Evolutionary conservation across 1,140 invertebrate genomes (phyloP).

Genomic region (Kradibia gibbosae): DNA sequence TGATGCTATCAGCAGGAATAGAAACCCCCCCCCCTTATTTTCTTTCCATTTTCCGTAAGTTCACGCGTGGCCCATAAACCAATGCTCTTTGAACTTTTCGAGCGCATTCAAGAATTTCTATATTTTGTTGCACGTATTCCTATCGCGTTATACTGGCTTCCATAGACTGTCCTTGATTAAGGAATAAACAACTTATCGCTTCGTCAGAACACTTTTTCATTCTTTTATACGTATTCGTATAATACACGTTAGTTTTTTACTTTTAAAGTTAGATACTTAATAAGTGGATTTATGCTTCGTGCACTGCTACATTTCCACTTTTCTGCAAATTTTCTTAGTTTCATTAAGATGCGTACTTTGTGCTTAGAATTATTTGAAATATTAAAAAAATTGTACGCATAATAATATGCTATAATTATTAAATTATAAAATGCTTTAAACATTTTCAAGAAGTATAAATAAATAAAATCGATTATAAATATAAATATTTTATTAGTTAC

Average conservation of each 20-base stretch:
- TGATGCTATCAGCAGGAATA: constrained; percentile 27
- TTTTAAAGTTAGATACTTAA: background rate
- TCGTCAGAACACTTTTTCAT: background rate
- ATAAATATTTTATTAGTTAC: too few species aligned
- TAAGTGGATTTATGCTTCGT: background rate
- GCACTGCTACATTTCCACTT: background rate
- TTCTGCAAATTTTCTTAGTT: background rate
- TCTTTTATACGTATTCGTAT: background rate
- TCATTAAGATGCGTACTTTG: background rate
- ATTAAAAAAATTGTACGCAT: too few species aligned
- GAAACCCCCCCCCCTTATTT: background rate
- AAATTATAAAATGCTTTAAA: too few species aligned
- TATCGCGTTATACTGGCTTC: background rate
- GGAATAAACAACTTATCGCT: constrained; percentile 3
- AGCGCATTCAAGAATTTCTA: background rate
- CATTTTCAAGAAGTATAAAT: too few species aligned
- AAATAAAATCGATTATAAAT: too few species aligned
- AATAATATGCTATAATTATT: too few species aligned
- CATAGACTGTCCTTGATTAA: constrained; percentile 28
- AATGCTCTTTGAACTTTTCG: background rate
- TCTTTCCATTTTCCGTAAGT: background rate
- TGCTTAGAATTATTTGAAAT: too few species aligned
- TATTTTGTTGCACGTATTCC: background rate
- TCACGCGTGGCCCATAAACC: background rate
- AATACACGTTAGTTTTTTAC: background rate